Evolutionary conservation across 2,113 vertebrate genomes (phyloP).

Genomic region (Alouatta palliata): DNA sequence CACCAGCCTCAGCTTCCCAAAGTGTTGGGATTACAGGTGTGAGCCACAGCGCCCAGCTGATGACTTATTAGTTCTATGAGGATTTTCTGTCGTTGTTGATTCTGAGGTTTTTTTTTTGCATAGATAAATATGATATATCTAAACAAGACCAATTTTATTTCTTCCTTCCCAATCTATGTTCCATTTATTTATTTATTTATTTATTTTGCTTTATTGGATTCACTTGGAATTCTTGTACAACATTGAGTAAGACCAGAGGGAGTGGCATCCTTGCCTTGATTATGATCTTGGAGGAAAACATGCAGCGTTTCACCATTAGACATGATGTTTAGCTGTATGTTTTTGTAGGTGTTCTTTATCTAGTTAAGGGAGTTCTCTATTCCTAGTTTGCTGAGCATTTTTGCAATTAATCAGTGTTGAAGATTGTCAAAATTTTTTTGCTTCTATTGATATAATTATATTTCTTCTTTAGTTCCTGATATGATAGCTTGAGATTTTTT

Average conservation of each 20-base stretch:
- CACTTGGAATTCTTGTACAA: not conserved
- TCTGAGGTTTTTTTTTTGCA: not conserved
- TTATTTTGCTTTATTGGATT: not conserved
- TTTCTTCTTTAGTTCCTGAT: not conserved
- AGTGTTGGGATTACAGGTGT: too few relatives aligned
- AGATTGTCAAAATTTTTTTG: not conserved
- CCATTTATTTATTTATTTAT: not conserved
- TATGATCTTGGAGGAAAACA: not conserved
- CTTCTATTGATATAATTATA: not conserved
- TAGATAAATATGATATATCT: not conserved
- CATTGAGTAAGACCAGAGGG: not conserved
- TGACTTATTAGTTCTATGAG: not conserved
- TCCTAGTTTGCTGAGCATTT: not conserved
- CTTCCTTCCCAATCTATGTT: not conserved
- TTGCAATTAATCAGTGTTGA: not conserved
- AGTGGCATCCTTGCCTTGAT: accelerated
- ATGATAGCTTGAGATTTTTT: not conserved
- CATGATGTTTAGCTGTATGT: not conserved
- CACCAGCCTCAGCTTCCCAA: too few relatives aligned
- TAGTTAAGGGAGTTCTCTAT: not conserved
- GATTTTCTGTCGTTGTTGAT: not conserved
- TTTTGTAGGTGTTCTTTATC: not conserved
- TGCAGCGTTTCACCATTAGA: not conserved
- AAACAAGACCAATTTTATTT: not conserved
- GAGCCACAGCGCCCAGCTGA: too few relatives aligned